Base-by-base conservation (phyloP, 2,797 vertebrate genomes). In the Lithobates pipiens region DNA sequence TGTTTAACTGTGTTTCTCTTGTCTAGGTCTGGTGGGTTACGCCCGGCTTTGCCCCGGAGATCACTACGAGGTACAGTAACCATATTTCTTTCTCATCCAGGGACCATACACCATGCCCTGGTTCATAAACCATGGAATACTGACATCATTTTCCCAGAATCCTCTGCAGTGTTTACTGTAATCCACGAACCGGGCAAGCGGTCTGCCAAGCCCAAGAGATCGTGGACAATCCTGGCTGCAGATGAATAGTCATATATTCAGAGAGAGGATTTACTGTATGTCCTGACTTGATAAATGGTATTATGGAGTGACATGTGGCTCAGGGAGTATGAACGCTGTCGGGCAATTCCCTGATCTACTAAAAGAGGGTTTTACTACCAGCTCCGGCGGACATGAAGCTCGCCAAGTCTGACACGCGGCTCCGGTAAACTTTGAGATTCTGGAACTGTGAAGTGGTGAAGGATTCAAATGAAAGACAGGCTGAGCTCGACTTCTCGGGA, bases 41-140 rank as follows among this genome's bases (percentile, higher is more conserved):
- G 98, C 98, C 63, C 96, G 98, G 2, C 97, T 99, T 78, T 99
- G 98, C 86, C 98, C 98, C 0, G 98, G 98, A 88, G 98, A 99
- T 91, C 98, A 99, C 77, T 99, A 99, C 9, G 98, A 99, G 98
- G 98, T 99, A 89, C 5, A 63, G 75, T 46, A 71, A 81, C 29
- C n/a, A 81, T 34, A 39, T 76, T 39, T 36, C 23, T 57, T 23
- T 27, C 16, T 27, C n/a, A 70, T 77, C 21, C 61, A 8, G 75
- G 34, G 69, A 16, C 46, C 32, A 36, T 5, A 36, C 57, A 76
- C 34, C 39, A 16, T 3, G 18, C 18, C 65, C 25, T 27, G 6
- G 18, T 65, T n/a, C 73, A 69, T 76, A 76, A 75, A 83, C 46
- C 27, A 36, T 1, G 34, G 54, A 67, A 23, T 69, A 74, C 27